These are phyloP conservation scores for Heloderma charlesbogerti DNA, from an alignment of 2,113 vertebrate species.

Conservation along the genomic window DNA sequence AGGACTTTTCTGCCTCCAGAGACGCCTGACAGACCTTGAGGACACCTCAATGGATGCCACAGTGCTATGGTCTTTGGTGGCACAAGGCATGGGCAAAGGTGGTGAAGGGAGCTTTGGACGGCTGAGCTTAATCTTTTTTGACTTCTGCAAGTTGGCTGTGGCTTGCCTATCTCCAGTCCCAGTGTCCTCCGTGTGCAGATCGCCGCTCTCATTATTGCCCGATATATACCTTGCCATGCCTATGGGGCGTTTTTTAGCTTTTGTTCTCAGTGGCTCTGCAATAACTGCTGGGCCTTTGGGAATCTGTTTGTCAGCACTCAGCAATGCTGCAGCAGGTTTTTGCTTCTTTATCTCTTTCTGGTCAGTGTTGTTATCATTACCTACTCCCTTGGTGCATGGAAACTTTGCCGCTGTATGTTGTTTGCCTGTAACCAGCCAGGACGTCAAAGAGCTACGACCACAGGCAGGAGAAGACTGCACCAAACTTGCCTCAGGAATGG, in stretches of 20 bases:
- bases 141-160: conserved; percentile 38
- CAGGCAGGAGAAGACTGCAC: neutral
- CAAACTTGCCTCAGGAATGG: conserved; percentile 25
- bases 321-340: rapidly evolving
- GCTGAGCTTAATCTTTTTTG: conserved; percentile 71
- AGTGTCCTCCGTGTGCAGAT: neutral
- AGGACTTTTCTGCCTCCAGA: conserved; percentile 66
- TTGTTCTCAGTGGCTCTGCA: neutral
- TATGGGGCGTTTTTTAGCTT: neutral
- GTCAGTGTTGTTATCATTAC: rapidly evolving
- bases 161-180: neutral
- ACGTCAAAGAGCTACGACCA: conserved; percentile 3
- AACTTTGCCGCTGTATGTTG: neutral
- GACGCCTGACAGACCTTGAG: conserved; percentile 45
- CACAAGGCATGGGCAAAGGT: conserved; percentile 10
- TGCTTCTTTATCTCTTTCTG: rapidly evolving
- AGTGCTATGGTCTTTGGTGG: conserved; percentile 15
- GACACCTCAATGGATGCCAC: conserved; percentile 12
- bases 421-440: neutral
- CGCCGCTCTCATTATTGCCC: neutral
- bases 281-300: neutral
- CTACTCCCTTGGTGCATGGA: rapidly evolving
- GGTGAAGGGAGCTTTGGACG: conserved; percentile 42
- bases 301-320: neutral
- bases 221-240: neutral